Percentiles rank a stretch among this genome's conserved stretches.
Conservation (phyloP, 2,888 invertebrate species). For the Stenchaetothrips biformis region DNA sequence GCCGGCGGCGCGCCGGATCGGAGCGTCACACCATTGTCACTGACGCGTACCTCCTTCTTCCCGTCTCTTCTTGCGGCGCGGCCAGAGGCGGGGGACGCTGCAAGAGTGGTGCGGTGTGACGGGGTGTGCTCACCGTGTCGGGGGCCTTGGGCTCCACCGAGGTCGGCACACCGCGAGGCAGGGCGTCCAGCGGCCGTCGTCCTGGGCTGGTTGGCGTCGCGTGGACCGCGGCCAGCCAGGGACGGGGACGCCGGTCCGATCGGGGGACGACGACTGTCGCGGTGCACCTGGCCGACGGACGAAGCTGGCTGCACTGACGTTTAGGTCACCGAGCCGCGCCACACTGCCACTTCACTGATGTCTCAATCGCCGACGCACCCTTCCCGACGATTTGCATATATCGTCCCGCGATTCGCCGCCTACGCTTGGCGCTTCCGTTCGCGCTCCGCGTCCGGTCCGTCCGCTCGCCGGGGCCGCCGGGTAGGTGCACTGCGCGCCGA, state of each 20-base stretch:
- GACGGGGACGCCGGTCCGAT: not conserved
- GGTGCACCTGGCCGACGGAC: not conserved
- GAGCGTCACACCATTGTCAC: too few relatives aligned
- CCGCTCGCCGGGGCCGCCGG: not conserved
- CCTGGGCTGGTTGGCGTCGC: not conserved
- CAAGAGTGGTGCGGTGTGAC: not conserved
- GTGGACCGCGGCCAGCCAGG: not conserved
- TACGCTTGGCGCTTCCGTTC: not conserved
- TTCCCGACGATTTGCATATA: not conserved
- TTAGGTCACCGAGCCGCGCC: not conserved
- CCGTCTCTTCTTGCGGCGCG: constrained; percentile 8
- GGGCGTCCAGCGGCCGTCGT: constrained; percentile 5
- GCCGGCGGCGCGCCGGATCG: too few relatives aligned
- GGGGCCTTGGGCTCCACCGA: not conserved
- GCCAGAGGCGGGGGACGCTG: not conserved
- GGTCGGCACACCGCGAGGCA: not conserved
- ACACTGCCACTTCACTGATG: constrained; percentile 9
- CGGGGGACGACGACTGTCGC: not conserved
- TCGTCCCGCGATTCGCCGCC: not conserved
- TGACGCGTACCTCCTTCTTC: constrained; percentile 14
- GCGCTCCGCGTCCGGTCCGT: not conserved
- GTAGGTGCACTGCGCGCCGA: not conserved
- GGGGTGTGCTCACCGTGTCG: not conserved
- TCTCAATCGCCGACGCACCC: not conserved
- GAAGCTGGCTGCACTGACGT: not conserved